Evolutionary conservation across 2,797 vertebrate species (phyloP).

Genomic region (Microctenopoma stevenorrisi): DNA sequence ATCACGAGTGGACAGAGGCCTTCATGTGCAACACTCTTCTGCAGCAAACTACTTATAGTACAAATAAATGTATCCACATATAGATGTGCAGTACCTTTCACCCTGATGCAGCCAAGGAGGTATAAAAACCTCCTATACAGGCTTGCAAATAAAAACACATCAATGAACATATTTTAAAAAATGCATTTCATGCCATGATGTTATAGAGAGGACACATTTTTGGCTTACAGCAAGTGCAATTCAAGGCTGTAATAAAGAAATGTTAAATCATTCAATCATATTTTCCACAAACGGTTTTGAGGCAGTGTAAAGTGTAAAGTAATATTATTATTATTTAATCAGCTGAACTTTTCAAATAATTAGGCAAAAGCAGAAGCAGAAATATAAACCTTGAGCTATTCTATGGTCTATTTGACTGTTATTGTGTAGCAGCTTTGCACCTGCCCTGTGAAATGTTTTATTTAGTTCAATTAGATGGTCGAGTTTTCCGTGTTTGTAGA

Average conservation of each 20-base stretch:
- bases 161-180: background rate
- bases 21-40: conserved; percentile 41
- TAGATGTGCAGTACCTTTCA: conserved; percentile 20
- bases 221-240: conserved; percentile 1
- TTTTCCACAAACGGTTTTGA: too few relatives aligned
- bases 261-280: too few relatives aligned
- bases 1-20: conserved; percentile 9
- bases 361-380: too few relatives aligned
- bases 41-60: background rate
- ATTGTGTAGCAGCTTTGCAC: conserved; percentile 27
- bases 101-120: conserved; percentile 8
- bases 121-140: conserved; percentile 9
- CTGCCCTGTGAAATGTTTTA: conserved; percentile 48
- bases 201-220: background rate
- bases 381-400: background rate
- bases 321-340: too few relatives aligned
- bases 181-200: background rate
- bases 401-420: too few relatives aligned
- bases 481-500: conserved; percentile 52
- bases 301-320: too few relatives aligned
- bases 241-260: background rate
- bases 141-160: conserved; percentile 10
- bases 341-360: too few relatives aligned
- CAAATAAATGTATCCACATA: background rate
- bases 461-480: conserved; percentile 61